Conservation (phyloP, 1,140 invertebrate species). For the Micrasema minimum region DNA sequence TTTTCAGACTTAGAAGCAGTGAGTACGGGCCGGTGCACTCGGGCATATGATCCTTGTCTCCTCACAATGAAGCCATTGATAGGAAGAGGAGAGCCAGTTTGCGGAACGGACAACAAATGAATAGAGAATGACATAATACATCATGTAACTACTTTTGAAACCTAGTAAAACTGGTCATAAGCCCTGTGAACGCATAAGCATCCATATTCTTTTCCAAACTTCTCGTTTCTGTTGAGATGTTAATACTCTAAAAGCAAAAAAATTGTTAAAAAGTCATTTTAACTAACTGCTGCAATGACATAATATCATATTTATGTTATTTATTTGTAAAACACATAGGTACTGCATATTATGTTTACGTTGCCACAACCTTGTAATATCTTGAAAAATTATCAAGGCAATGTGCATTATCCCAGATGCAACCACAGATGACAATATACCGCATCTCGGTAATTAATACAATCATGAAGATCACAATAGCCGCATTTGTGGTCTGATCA, state of each 20-base stretch:
- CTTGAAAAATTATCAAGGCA: not conserved
- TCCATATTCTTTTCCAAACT: no score
- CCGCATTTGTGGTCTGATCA: slow-evolving; percentile 38
- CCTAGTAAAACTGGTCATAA: no score
- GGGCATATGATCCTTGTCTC: slow-evolving; percentile 55
- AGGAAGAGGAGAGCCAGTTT: slow-evolving; percentile 53
- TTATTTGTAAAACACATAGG: not conserved
- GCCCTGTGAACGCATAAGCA: no score
- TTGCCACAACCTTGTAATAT: no score
- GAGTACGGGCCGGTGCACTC: slow-evolving; percentile 54
- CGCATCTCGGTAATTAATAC: slow-evolving; percentile 44
- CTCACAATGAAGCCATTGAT: slow-evolving; percentile 49
- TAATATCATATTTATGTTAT: no score
- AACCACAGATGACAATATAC: slow-evolving; percentile 44
- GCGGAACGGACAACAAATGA: slow-evolving; percentile 53
- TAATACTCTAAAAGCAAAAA: no score
- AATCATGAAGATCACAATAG: slow-evolving; percentile 41
- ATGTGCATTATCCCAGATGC: slow-evolving; percentile 17
- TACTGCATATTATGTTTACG: not conserved
- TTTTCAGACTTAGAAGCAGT: slow-evolving; percentile 55
- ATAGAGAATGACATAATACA: no score
- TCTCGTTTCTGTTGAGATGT: no score
- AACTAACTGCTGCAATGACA: no score
- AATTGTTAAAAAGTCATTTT: no score
- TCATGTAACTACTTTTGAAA: no score